phyloP scores from a whole-genome alignment of 2,888 invertebrate genomes.

The Drosophila hawaiiensis region DNA sequence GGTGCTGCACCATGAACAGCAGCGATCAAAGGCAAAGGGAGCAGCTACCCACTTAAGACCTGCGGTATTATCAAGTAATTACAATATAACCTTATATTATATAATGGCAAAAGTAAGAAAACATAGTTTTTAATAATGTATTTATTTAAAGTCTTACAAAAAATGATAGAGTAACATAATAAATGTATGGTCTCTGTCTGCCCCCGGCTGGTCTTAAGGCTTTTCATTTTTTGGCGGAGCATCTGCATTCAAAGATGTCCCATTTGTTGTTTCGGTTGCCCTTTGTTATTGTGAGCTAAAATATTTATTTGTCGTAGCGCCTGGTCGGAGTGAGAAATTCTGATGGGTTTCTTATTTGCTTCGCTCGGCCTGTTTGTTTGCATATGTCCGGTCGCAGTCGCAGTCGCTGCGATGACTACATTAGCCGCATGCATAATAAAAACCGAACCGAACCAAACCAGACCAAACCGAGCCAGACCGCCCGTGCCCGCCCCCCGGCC shows the following conservation, averaged over 20 bases:
- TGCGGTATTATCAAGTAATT: slow-evolving; percentile 3
- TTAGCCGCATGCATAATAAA: slow-evolving; percentile 77
- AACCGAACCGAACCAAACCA: slow-evolving; percentile 4
- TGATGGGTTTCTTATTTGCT: slow-evolving; percentile 81
- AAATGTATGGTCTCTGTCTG: neutral
- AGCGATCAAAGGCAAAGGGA: neutral
- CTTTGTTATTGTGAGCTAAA: slow-evolving; percentile 81
- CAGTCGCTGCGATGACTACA: slow-evolving; percentile 72
- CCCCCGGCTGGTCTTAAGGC: slow-evolving; percentile 22
- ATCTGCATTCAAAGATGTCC: slow-evolving; percentile 39
- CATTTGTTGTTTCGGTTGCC: slow-evolving; percentile 44
- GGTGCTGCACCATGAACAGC: slow-evolving; percentile 10
- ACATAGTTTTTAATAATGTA: neutral
- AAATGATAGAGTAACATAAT: neutral
- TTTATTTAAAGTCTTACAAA: neutral
- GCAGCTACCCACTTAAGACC: neutral
- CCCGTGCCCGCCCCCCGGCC: slow-evolving; percentile 4
- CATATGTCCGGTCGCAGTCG: slow-evolving; percentile 45
- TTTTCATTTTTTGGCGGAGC: slow-evolving; percentile 24
- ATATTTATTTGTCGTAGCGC: slow-evolving; percentile 84
- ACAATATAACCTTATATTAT: too few relatives aligned
- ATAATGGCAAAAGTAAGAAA: neutral
- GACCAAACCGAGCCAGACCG: slow-evolving; percentile 18
- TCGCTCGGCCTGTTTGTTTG: slow-evolving; percentile 66
- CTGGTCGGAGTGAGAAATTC: slow-evolving; percentile 82